Conservation (phyloP, 2,888 invertebrate species). For the Archaeoteleia sp. region DNA sequence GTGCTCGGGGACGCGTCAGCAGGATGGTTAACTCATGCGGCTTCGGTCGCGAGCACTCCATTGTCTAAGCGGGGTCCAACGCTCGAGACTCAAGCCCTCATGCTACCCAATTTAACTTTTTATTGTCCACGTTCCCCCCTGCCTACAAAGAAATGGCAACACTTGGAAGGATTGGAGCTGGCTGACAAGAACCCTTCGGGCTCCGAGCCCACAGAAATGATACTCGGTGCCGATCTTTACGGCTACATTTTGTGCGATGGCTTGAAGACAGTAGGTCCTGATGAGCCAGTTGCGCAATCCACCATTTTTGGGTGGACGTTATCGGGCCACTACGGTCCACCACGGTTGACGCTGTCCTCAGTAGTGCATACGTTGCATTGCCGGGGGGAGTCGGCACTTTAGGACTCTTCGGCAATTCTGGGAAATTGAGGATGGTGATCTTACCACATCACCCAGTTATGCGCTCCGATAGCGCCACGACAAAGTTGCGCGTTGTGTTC, state of each 20-base stretch:
- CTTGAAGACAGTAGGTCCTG: neutral
- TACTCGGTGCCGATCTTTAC: slow-evolving; percentile 18
- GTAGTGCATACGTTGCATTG: neutral
- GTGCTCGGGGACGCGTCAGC: too few relatives aligned
- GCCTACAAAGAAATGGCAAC: neutral
- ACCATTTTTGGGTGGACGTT: neutral
- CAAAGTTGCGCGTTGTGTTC: too few relatives aligned
- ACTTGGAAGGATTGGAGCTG: slow-evolving; percentile 9
- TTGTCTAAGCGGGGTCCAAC: too few relatives aligned
- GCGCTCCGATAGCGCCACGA: too few relatives aligned
- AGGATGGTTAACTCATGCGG: too few relatives aligned
- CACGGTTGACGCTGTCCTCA: neutral
- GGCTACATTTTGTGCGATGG: neutral
- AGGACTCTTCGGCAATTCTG: slow-evolving; percentile 15
- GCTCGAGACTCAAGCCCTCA: too few relatives aligned
- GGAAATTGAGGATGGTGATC: slow-evolving; percentile 35
- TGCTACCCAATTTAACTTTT: neutral
- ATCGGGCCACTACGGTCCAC: neutral
- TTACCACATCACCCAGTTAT: too few relatives aligned
- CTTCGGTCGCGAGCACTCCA: too few relatives aligned
- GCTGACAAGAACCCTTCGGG: slow-evolving; percentile 16
- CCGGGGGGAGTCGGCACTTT: neutral
- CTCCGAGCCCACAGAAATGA: slow-evolving; percentile 9
- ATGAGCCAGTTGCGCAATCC: neutral
- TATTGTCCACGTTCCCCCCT: neutral